Evolutionary conservation across 2,113 vertebrate genomes (phyloP).

Genomic region (Patagioenas fasciata): DNA sequence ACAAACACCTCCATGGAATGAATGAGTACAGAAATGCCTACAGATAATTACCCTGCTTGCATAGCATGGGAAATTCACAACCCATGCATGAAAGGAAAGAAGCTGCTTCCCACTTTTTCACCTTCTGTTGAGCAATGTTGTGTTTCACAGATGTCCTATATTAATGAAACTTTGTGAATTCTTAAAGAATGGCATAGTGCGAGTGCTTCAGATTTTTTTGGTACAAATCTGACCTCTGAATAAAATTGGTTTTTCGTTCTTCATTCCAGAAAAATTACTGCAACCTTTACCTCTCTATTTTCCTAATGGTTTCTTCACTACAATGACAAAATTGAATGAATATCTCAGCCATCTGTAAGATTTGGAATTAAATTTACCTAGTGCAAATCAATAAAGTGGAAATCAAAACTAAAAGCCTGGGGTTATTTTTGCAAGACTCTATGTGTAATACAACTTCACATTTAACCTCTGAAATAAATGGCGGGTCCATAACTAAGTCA

Average conservation of each 20-base stretch:
- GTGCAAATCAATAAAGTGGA: slow-evolving; percentile 70
- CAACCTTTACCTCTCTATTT: slow-evolving; percentile 56
- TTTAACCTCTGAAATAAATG: slow-evolving; percentile 49
- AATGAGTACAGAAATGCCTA: not conserved
- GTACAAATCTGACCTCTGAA: slow-evolving; percentile 35
- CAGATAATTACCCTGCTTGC: not conserved
- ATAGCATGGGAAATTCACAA: not conserved
- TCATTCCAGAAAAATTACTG: slow-evolving; percentile 27
- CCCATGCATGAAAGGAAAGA: rapidly evolving
- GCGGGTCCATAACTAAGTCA: not conserved
- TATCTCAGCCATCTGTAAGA: slow-evolving; percentile 42
- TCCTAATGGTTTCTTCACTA: slow-evolving; percentile 68
- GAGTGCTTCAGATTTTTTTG: not conserved
- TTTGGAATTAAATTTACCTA: slow-evolving; percentile 70
- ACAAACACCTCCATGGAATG: not conserved
- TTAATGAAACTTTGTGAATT: not conserved
- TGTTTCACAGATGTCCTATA: not conserved
- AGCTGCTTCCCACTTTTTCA: not conserved
- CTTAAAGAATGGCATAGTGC: not conserved
- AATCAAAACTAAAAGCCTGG: slow-evolving; percentile 67
- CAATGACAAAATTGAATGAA: slow-evolving; percentile 60
- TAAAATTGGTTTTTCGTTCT: slow-evolving; percentile 37
- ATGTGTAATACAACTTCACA: slow-evolving; percentile 30
- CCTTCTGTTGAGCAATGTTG: not conserved
- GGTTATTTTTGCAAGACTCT: slow-evolving; percentile 42